A percentile compares a stretch with the other conserved stretches of the same genome.
Evolutionary conservation across 2,888 invertebrate genomes (phyloP).

Genomic region (Chrysolina haemoptera): DNA sequence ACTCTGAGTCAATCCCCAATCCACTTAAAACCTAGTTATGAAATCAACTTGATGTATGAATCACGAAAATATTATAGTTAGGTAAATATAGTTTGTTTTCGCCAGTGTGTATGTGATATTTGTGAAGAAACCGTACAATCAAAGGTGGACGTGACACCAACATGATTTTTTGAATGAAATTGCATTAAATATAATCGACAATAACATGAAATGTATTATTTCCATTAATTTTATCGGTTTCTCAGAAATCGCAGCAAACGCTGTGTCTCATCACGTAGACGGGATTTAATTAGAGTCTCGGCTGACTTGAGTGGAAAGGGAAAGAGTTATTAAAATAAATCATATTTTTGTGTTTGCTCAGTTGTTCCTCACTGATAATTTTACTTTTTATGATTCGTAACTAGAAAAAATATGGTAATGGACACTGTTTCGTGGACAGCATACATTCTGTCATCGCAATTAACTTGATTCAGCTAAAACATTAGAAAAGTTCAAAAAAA

Average conservation of each 20-base stretch:
- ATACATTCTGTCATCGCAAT: too few species aligned
- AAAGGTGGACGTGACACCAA: neutral
- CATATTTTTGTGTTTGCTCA: neutral
- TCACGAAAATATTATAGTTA: too few species aligned
- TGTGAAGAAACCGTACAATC: neutral
- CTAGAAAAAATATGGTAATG: neutral
- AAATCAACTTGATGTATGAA: too few species aligned
- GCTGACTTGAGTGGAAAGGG: neutral
- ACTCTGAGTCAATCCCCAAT: too few species aligned
- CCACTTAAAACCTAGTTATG: too few species aligned
- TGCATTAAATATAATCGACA: neutral
- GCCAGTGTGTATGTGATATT: too few species aligned
- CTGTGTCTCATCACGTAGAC: slow-evolving; percentile 13
- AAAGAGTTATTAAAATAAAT: slow-evolving; percentile 2
- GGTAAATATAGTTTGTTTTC: too few species aligned
- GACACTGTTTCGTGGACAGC: too few species aligned
- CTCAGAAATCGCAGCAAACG: neutral
- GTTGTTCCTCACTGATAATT: neutral
- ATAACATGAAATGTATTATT: slow-evolving; percentile 5
- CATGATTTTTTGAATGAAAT: neutral
- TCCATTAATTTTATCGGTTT: slow-evolving; percentile 1
- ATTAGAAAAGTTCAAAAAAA: too few species aligned
- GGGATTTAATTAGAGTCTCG: slow-evolving; percentile 5
- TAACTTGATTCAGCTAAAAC: too few species aligned
- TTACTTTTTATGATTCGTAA: neutral